phyloP scores from a whole-genome alignment of 2,888 invertebrate species.

The Drosophila pseudotakahashii region DNA sequence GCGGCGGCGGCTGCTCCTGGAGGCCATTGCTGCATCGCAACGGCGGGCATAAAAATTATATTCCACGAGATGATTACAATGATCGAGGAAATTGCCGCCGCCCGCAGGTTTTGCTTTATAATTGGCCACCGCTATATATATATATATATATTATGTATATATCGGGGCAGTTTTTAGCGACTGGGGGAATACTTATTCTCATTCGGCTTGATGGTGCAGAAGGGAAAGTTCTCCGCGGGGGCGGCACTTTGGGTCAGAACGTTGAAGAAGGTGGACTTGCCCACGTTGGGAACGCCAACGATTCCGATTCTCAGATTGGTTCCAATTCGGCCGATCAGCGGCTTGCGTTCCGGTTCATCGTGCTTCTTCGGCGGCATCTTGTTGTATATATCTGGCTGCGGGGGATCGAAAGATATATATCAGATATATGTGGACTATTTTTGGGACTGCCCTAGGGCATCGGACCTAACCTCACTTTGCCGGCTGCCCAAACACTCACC shows the following conservation, averaged over 20 bases:
- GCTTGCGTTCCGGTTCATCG: constrained; percentile 94
- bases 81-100: constrained; percentile 60
- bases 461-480: constrained; percentile 29
- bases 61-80: constrained; percentile 68
- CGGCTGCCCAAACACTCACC: constrained; percentile 10
- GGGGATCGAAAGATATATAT: neutral
- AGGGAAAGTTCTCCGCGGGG: constrained; percentile 99
- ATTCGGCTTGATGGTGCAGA: constrained; percentile 99
- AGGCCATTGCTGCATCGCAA: constrained; percentile 30
- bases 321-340: constrained; percentile 96
- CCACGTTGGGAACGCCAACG: constrained; percentile 96
- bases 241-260: constrained; percentile 98
- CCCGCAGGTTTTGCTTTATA: constrained; percentile 21
- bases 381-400: neutral
- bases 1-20: constrained; percentile 43
- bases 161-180: neutral
- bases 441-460: constrained; percentile 11
- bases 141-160: constrained; percentile 10
- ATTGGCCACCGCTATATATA: constrained; percentile 32
- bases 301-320: constrained; percentile 98
- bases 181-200: constrained; percentile 95
- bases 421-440: constrained; percentile 4
- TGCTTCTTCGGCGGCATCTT: constrained; percentile 92
- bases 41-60: constrained; percentile 45
- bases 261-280: constrained; percentile 99